These are phyloP conservation scores for Melipona bicolor DNA, from an alignment of 2,888 invertebrate genomes.

Conservation along the genomic window DNA sequence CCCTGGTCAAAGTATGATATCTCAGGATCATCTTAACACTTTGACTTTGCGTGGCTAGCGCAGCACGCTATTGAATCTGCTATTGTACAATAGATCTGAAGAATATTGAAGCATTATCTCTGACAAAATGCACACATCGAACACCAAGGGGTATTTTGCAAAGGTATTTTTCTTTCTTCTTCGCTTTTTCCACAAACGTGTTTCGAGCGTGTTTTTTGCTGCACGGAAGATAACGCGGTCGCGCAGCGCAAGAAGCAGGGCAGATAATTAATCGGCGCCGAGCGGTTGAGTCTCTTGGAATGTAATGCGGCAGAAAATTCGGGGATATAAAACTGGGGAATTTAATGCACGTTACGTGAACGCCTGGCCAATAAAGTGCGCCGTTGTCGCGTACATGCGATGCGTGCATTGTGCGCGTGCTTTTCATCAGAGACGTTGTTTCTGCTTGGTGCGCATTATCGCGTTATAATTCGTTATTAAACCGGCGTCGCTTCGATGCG, in stretches of 20 bases:
- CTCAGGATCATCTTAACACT: too few species aligned
- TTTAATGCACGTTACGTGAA: slow-evolving; percentile 37
- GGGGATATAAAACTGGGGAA: slow-evolving; percentile 36
- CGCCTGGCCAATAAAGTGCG: slow-evolving; percentile 30
- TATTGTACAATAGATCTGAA: too few species aligned
- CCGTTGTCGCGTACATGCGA: slow-evolving; percentile 5
- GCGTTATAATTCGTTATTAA: slow-evolving; percentile 23
- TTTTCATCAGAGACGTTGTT: slow-evolving; percentile 31
- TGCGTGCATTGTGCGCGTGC: slow-evolving; percentile 23
- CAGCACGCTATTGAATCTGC: too few species aligned
- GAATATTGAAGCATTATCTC: too few species aligned
- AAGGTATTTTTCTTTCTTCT: neutral
- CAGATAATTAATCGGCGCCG: slow-evolving; percentile 27
- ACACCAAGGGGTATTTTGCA: too few species aligned
- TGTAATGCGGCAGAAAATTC: slow-evolving; percentile 14
- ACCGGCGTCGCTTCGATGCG: neutral
- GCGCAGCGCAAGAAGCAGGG: neutral
- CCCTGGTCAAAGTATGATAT: too few species aligned
- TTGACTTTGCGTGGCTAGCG: too few species aligned
- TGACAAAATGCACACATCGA: too few species aligned
- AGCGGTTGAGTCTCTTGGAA: slow-evolving; percentile 15
- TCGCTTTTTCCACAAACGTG: too few species aligned
- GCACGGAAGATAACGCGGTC: neutral
- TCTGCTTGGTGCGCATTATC: neutral
- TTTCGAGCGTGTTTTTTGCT: neutral